phyloP scores from a whole-genome alignment of 2,888 invertebrate genomes.

The Colletes collaris region DNA sequence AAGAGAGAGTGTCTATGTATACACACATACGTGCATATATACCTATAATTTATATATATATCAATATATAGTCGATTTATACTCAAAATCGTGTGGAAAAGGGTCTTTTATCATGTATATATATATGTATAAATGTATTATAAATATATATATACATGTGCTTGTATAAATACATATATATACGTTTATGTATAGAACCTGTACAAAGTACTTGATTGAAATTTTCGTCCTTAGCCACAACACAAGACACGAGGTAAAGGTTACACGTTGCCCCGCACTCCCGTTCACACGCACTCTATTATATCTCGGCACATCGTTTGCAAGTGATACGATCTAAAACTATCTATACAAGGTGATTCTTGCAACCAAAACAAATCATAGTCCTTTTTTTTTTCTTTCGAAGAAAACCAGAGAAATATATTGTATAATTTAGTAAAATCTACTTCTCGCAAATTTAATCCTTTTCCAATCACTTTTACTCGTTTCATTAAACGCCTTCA shows the following conservation, averaged over 20 bases:
- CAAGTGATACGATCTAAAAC: constrained; percentile 29
- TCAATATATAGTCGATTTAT: constrained; percentile 75
- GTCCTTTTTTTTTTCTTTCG: background rate
- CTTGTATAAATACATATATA: constrained; percentile 42
- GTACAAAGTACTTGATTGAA: constrained; percentile 82
- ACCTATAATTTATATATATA: constrained; percentile 67
- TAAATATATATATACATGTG: constrained; percentile 27
- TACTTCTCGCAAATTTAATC: background rate
- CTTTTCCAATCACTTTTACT: no score
- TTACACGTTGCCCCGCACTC: constrained; percentile 68
- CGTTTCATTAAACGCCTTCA: background rate
- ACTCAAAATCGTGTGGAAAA: constrained; percentile 80
- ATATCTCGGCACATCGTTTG: constrained; percentile 48
- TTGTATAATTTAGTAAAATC: background rate
- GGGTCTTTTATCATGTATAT: constrained; percentile 69
- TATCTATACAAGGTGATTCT: constrained; percentile 33
- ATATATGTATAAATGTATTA: constrained; percentile 45
- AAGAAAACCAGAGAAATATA: background rate
- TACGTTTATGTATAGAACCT: constrained; percentile 76
- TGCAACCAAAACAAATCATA: constrained; percentile 5
- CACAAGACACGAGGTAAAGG: constrained; percentile 82
- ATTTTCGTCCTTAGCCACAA: constrained; percentile 77
- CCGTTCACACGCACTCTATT: constrained; percentile 49
- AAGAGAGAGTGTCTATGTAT: constrained; percentile 78
- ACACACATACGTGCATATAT: constrained; percentile 65